Evolutionary conservation across 2,888 invertebrate genomes (phyloP).

Genomic region (Autographa pulchrina): DNA sequence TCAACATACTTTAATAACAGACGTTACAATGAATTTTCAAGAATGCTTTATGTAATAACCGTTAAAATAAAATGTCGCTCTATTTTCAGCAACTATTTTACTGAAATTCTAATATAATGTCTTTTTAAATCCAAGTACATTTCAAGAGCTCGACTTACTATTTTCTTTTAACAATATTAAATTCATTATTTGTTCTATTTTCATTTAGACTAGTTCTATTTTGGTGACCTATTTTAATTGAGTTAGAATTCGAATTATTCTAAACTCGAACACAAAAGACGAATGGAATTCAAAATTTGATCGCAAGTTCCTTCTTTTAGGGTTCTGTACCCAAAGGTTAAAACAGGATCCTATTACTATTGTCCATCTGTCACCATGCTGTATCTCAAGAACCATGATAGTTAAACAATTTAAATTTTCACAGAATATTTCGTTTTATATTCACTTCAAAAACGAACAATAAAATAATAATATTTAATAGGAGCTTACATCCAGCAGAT

Average conservation of each 20-base stretch:
- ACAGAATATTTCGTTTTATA: no score
- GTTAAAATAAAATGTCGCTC: constrained; percentile 22
- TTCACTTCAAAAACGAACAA: no score
- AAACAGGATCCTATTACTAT: no score
- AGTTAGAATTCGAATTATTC: constrained; percentile 3
- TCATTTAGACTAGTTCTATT: constrained; percentile 3
- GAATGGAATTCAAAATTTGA: neutral
- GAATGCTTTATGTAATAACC: constrained; percentile 16
- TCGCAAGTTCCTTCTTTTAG: neutral
- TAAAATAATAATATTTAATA: no score
- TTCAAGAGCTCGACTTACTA: constrained; percentile 30
- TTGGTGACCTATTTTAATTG: neutral
- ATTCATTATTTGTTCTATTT: constrained; percentile 10
- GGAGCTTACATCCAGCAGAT: no score
- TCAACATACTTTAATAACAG: neutral
- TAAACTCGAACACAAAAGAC: neutral
- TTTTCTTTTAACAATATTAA: constrained; percentile 9
- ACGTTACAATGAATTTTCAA: neutral
- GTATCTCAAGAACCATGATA: no score
- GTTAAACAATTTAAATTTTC: no score
- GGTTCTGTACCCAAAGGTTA: neutral
- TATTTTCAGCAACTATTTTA: constrained; percentile 29
- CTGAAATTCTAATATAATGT: constrained; percentile 26
- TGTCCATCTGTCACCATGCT: no score
- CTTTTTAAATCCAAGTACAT: constrained; percentile 29